Conservation (phyloP, 2,113 vertebrate species). For the Urocolius indicus region DNA sequence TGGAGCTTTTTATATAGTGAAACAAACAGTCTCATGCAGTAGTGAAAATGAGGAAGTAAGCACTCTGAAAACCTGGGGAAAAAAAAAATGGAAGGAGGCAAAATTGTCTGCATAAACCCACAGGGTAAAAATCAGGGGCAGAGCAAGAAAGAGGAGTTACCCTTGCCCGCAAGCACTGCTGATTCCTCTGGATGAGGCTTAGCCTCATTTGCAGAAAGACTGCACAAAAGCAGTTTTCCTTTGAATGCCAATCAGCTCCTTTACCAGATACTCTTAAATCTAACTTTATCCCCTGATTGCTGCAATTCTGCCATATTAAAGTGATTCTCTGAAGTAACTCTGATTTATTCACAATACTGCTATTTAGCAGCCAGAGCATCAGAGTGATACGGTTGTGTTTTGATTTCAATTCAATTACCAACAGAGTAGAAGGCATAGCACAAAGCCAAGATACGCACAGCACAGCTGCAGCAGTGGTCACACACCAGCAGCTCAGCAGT, state of each 20-base stretch:
- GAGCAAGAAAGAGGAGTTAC: neutral
- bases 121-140: neutral
- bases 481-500: neutral
- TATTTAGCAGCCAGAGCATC: slow-evolving; percentile 22
- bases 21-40: neutral
- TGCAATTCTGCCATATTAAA: slow-evolving; percentile 33
- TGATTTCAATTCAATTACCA: slow-evolving; percentile 54
- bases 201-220: neutral
- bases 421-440: slow-evolving; percentile 1
- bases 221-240: slow-evolving; percentile 14
- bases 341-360: slow-evolving; percentile 49
- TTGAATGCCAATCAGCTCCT: slow-evolving; percentile 37
- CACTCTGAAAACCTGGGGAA: neutral
- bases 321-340: neutral
- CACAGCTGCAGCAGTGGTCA: neutral
- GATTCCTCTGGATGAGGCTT: neutral
- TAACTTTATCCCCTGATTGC: slow-evolving; percentile 36
- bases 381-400: slow-evolving; percentile 1
- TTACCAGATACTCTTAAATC: slow-evolving; percentile 21
- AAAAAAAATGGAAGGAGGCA: neutral
- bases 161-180: neutral
- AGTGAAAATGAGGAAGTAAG: neutral
- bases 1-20: neutral
- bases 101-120: neutral
- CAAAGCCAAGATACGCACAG: neutral